Conservation (phyloP, 92 coral and sea anemone species). For the Scolanthus callimorphus region DNA sequence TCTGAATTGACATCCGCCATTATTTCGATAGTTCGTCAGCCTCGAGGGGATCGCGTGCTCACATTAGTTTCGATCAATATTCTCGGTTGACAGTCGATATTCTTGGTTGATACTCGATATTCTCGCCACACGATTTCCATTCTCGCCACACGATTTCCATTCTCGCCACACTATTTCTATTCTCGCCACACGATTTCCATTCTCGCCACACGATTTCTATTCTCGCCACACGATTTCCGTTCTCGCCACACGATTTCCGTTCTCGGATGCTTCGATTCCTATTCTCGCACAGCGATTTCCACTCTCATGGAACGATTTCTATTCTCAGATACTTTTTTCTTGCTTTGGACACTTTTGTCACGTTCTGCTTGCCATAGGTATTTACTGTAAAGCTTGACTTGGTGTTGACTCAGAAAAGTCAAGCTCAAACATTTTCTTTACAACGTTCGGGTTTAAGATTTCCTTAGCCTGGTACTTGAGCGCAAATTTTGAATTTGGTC, state of each 20-base stretch:
- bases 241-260: neutral
- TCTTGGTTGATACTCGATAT: constrained; percentile 7
- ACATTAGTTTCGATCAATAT: too few species aligned
- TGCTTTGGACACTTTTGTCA: constrained; percentile 20
- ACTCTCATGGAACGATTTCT: constrained; percentile 12
- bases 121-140: neutral
- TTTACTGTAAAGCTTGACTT: too few species aligned
- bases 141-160: too few species aligned
- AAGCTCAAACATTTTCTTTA: too few species aligned
- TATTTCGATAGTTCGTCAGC: too few species aligned
- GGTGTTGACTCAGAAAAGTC: too few species aligned
- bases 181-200: constrained; percentile 17
- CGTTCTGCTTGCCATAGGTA: constrained; percentile 44
- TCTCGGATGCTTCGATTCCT: neutral
- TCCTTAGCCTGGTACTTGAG: too few species aligned
- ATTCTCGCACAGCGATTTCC: constrained; percentile 17
- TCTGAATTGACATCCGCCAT: constrained; percentile 11
- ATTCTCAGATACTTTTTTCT: neutral
- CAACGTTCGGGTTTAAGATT: too few species aligned
- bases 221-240: constrained; percentile 5
- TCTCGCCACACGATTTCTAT: neutral
- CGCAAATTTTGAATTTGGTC: too few species aligned
- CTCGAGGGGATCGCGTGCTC: too few species aligned
- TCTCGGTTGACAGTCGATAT: constrained; percentile 12
- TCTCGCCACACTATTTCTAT: neutral